Base-by-base conservation (phyloP, 2,888 invertebrate species). In the Bhutanitis thaidina region DNA sequence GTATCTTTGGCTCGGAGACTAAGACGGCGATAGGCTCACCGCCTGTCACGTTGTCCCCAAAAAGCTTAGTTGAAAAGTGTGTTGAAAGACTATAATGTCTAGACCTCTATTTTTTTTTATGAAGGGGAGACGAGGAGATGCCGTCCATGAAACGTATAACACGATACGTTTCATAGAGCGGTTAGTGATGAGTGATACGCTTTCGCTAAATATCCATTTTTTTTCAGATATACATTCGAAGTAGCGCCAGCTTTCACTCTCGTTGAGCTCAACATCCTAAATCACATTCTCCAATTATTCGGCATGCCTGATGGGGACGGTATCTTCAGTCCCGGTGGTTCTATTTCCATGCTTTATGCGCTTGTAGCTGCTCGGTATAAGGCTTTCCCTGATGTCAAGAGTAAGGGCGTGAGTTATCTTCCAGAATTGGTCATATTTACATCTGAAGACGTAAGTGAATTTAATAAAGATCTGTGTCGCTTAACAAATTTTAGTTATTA, bases 211-310 rank as follows among this genome's bases (percentile, higher is more conserved):
- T n/a, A n/a, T n/a, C n/a, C n/a, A n/a, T n/a, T 7, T 27, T 15
- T 47, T 72, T 79, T 10, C 71, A 94, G 94, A 54, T 94, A 95
- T 67, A 96, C 96, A 0, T 96, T 91, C 65, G 96, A 96, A 80
- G 95, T 96, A 10, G 94, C 93, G 0, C 96, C 96, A 15, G 94
- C 93, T 0, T 95, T 95, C 69, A 94, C 94, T 0, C 79, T 96
- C 1, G 91, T 94, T 52, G 96, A 96, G 72, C 82, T 92, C 39
- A 92, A 92, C 65, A 80, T 96, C 1, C 74, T 94, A 38, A 74
- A 82, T 7, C 91, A 91, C 53, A 80, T 92, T 1, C 84, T 93
- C 30, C 73, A 85, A 10, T 64, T 94, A 27, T 90, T 94, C 54
- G 93, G 93, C 0, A 93, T 93, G 49, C 84, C 90, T 4, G 76